Evolutionary conservation across 2,113 vertebrate genomes (phyloP).

Genomic region (Mormyrus lacerda): DNA sequence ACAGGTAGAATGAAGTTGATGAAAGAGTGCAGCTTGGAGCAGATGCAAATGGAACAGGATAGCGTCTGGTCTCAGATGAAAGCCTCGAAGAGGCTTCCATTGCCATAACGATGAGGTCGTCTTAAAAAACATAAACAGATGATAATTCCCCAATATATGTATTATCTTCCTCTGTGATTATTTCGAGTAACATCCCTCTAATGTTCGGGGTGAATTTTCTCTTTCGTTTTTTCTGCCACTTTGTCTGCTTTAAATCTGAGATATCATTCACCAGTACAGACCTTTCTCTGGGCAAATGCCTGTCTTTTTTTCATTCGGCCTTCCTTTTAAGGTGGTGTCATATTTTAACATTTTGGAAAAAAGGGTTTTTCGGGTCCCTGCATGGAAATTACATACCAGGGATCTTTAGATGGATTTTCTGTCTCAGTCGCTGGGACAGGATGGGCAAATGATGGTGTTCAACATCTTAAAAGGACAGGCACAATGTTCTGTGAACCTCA

Average conservation of each 20-base stretch:
- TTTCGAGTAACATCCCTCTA: slow-evolving; percentile 21
- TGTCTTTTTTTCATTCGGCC: not conserved
- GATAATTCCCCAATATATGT: slow-evolving; percentile 38
- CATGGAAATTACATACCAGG: not conserved
- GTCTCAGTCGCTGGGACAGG: not conserved
- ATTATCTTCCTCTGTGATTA: slow-evolving; percentile 26
- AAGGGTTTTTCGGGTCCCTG: not conserved
- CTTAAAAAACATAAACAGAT: slow-evolving; percentile 38
- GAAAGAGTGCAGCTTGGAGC: slow-evolving; percentile 31
- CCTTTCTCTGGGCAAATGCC: not conserved
- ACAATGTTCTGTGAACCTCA: not conserved
- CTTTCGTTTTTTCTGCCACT: not conserved
- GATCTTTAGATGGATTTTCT: not conserved
- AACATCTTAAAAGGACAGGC: not conserved
- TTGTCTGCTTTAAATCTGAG: slow-evolving; percentile 7
- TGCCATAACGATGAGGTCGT: slow-evolving; percentile 39
- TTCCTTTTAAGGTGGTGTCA: not conserved
- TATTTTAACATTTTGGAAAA: not conserved
- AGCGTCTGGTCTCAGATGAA: slow-evolving; percentile 37
- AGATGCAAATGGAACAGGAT: slow-evolving; percentile 33
- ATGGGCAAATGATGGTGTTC: not conserved
- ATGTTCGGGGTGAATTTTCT: not conserved
- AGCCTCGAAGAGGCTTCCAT: slow-evolving; percentile 18
- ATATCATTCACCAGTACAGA: not conserved
- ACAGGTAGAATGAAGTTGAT: slow-evolving; percentile 40